phyloP scores from a whole-genome alignment of 2,113 vertebrate species.

The Nasalis larvatus region DNA sequence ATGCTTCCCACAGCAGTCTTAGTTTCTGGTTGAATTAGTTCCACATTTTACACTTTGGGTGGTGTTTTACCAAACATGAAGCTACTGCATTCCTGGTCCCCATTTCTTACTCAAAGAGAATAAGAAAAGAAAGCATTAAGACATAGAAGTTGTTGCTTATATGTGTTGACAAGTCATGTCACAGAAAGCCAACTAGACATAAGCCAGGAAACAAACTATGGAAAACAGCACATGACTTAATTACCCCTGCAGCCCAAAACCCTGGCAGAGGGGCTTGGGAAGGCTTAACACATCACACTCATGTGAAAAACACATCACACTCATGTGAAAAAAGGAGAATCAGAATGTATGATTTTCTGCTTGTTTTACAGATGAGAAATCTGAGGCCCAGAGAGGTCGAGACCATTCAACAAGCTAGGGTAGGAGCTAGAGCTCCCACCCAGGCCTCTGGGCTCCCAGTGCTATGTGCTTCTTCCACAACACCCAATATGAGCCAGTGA shows the following conservation, averaged over 20 bases:
- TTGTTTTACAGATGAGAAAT: slow-evolving; percentile 75
- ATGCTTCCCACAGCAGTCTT: background rate
- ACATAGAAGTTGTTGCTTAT: background rate
- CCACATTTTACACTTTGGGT: background rate
- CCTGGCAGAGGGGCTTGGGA: slow-evolving; percentile 19
- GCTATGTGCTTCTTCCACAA: slow-evolving; percentile 61
- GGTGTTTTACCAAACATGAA: background rate
- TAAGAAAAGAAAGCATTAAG: background rate
- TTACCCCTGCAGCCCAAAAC: background rate
- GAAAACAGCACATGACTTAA: background rate
- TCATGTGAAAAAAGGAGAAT: slow-evolving; percentile 44
- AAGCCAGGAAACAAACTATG: background rate
- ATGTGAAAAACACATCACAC: slow-evolving; percentile 22
- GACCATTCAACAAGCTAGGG: slow-evolving; percentile 72
- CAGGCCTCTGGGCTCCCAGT: slow-evolving; percentile 69
- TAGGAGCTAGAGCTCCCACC: slow-evolving; percentile 63
- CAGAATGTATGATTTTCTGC: slow-evolving; percentile 68
- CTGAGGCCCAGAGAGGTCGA: slow-evolving; percentile 75
- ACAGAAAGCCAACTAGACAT: background rate
- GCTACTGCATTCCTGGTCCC: background rate
- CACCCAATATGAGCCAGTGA: slow-evolving; percentile 69
- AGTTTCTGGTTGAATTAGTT: slow-evolving; percentile 2
- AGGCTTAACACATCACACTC: background rate
- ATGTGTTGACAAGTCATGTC: background rate
- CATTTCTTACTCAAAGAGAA: slow-evolving; percentile 10